Percentiles rank a stretch among this genome's conserved stretches.
Evolutionary conservation across 2,888 invertebrate genomes (phyloP).

Genomic region (Sphecodes monilicornis): DNA sequence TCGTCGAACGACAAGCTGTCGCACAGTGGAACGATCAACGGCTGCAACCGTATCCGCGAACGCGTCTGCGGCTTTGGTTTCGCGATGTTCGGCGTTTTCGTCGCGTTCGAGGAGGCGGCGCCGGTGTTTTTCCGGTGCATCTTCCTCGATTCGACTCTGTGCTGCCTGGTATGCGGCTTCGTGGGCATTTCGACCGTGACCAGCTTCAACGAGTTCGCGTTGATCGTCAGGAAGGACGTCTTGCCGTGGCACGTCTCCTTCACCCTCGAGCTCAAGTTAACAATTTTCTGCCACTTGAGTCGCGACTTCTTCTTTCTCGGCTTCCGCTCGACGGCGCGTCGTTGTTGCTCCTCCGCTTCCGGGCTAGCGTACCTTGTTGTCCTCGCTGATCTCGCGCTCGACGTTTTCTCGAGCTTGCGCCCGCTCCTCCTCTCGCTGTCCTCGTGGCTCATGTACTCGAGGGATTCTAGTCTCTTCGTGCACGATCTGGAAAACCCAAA

Average conservation of each 20-base stretch:
- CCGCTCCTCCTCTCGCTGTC: constrained; percentile 63
- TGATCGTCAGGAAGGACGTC: constrained; percentile 65
- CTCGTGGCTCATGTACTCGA: constrained; percentile 66
- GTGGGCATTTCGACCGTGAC: constrained; percentile 52
- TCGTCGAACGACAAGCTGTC: constrained; percentile 71
- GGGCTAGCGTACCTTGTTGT: constrained; percentile 10
- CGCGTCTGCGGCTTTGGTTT: constrained; percentile 48
- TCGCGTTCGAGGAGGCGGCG: not conserved
- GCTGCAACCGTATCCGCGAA: constrained; percentile 35
- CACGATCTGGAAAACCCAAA: constrained; percentile 86
- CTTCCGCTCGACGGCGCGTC: constrained; percentile 66
- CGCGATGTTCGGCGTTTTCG: not conserved
- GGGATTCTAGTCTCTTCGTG: constrained; percentile 87
- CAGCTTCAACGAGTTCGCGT: constrained; percentile 76
- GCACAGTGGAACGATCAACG: constrained; percentile 52
- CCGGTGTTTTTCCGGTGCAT: constrained; percentile 34
- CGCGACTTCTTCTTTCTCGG: constrained; percentile 75
- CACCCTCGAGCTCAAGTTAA: constrained; percentile 64
- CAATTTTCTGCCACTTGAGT: constrained; percentile 74
- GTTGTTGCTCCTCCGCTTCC: constrained; percentile 18
- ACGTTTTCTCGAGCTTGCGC: constrained; percentile 20
- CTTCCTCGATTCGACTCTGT: constrained; percentile 75
- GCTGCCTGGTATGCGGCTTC: constrained; percentile 69
- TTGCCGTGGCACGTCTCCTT: constrained; percentile 49
- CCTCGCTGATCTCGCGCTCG: not conserved